These are phyloP conservation scores for Thalassarche chlororhynchos DNA, from an alignment of 2,113 vertebrate species.

Conservation along the genomic window DNA sequence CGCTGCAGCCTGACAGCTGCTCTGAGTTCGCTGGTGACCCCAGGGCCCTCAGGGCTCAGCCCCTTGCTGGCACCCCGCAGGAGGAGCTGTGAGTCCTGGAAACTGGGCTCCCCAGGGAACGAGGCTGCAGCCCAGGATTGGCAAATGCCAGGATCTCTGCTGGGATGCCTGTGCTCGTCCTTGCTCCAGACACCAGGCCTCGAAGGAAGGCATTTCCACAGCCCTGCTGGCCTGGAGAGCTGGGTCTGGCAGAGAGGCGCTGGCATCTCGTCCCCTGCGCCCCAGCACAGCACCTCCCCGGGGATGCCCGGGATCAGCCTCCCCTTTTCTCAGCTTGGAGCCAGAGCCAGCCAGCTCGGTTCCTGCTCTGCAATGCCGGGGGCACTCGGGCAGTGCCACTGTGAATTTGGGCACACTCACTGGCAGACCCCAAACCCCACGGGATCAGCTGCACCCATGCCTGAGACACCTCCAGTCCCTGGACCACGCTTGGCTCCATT, in stretches of 20 bases:
- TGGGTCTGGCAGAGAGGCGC: neutral
- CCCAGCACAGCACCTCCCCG: neutral
- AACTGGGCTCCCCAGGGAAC: fast-evolving
- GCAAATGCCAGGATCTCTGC: neutral
- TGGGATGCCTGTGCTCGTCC: neutral
- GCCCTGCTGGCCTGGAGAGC: neutral
- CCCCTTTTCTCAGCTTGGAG: neutral
- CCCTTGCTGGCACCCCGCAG: neutral
- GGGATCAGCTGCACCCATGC: neutral
- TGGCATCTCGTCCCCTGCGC: neutral
- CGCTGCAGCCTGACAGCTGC: neutral
- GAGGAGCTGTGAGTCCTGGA: neutral
- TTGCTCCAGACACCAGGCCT: neutral
- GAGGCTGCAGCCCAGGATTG: neutral
- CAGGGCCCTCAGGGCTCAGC: neutral
- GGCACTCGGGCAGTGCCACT: neutral
- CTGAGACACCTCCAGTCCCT: neutral
- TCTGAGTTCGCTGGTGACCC: neutral
- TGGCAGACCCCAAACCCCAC: neutral
- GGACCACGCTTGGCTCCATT: fast-evolving
- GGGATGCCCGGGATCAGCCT: neutral
- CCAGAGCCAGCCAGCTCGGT: neutral
- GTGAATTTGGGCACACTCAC: neutral
- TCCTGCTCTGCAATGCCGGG: neutral
- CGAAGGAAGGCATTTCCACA: neutral